phyloP scores from a whole-genome alignment of 1,140 invertebrate genomes.

The Magallana angulata region DNA sequence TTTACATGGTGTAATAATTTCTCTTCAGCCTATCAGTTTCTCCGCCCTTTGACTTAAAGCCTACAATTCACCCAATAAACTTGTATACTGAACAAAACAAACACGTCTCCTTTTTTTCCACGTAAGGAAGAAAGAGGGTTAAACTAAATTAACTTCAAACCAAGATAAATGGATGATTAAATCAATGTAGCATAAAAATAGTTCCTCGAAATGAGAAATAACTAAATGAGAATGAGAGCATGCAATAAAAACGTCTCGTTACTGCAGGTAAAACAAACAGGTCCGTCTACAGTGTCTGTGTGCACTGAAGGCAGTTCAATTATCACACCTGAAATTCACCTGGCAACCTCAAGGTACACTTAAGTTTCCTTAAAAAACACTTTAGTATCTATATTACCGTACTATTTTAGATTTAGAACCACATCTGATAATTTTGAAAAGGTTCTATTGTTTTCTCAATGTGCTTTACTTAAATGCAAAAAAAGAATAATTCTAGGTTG shows the following conservation, averaged over 20 bases:
- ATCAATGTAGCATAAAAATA: neutral
- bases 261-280: slow-evolving; percentile 21
- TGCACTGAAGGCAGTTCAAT: neutral
- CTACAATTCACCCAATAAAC: neutral
- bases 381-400: neutral
- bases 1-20: slow-evolving; percentile 21
- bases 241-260: slow-evolving; percentile 5
- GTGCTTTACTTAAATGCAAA: no score
- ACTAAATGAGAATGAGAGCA: neutral
- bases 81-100: neutral
- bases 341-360: neutral
- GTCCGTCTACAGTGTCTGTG: neutral
- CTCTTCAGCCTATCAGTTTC: neutral
- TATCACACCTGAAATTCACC: neutral
- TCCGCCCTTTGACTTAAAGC: neutral
- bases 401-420: neutral
- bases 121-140: neutral
- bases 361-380: neutral
- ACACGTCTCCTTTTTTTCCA: neutral
- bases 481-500: no score
- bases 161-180: neutral
- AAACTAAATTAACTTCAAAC: neutral
- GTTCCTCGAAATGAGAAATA: neutral
- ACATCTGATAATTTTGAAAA: neutral
- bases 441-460: no score